Conservation (phyloP, 2,113 vertebrate species). For the Edolisoma coerulescens region DNA sequence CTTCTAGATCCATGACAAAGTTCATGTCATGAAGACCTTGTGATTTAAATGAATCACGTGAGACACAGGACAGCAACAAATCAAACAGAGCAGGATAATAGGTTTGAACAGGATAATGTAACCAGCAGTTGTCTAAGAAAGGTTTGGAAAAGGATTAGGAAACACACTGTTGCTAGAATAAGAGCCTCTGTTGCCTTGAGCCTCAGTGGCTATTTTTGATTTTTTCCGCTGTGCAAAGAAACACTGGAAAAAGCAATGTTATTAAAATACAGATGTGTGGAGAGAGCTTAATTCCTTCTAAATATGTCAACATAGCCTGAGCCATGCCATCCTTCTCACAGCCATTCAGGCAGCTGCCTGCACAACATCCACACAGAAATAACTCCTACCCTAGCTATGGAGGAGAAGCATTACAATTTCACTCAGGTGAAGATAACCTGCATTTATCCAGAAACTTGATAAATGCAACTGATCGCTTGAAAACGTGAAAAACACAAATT, state of each 20-base stretch:
- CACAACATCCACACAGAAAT: not conserved
- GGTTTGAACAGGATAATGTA: not conserved
- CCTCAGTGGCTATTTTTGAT: not conserved
- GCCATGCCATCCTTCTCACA: not conserved
- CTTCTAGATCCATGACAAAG: not conserved
- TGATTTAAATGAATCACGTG: not conserved
- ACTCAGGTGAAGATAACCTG: not conserved
- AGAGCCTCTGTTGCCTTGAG: not conserved
- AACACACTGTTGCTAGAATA: not conserved
- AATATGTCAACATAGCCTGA: not conserved
- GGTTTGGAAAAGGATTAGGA: not conserved
- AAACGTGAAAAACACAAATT: not conserved
- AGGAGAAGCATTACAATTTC: not conserved
- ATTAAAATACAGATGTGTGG: constrained; percentile 27
- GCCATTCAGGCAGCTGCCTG: not conserved
- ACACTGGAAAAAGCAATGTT: not conserved
- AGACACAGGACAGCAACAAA: not conserved
- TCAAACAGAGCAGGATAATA: not conserved
- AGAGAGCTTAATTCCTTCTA: not conserved
- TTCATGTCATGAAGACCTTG: not conserved
- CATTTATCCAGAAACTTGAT: not conserved
- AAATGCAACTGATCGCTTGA: not conserved
- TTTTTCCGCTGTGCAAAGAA: constrained; percentile 23
- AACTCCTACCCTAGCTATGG: not conserved
- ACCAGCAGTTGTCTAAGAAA: not conserved